Percentiles rank a stretch among this genome's conserved stretches.
Conservation (phyloP, 2,797 vertebrate species). For the Neosilurus hyrtlii region DNA sequence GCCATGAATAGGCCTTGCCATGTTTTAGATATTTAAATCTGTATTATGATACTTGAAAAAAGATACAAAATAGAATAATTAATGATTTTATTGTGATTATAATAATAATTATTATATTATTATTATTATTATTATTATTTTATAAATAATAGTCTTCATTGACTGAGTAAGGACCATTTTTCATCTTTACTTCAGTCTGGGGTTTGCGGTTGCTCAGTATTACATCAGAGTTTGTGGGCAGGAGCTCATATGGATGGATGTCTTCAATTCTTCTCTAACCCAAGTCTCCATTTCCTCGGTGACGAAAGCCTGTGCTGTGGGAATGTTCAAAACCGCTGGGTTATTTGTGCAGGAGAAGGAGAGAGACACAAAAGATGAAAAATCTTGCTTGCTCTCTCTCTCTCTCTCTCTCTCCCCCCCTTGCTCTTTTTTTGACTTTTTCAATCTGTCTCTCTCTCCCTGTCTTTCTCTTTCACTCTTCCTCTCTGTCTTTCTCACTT, state of each 20-base stretch:
- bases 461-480: too few relatives aligned
- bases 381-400: background rate
- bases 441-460: background rate
- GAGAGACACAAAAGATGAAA: background rate
- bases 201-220: constrained; percentile 11
- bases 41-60: too few relatives aligned
- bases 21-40: too few relatives aligned
- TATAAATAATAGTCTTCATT: too few relatives aligned
- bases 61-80: too few relatives aligned
- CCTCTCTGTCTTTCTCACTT: too few relatives aligned
- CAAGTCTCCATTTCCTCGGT: background rate
- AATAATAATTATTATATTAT: too few relatives aligned
- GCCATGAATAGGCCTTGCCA: too few relatives aligned
- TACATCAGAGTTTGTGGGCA: constrained; percentile 28
- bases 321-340: background rate
- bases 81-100: too few relatives aligned
- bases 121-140: too few relatives aligned
- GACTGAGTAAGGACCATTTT: too few relatives aligned
- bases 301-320: background rate
- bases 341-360: constrained; percentile 6
- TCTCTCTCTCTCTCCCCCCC: background rate
- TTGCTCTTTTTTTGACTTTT: too few relatives aligned
- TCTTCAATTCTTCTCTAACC: background rate
- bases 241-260: constrained; percentile 19
- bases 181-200: background rate